Evolutionary conservation across 2,113 vertebrate genomes (phyloP).

Genomic region (Morphnarchus princeps): DNA sequence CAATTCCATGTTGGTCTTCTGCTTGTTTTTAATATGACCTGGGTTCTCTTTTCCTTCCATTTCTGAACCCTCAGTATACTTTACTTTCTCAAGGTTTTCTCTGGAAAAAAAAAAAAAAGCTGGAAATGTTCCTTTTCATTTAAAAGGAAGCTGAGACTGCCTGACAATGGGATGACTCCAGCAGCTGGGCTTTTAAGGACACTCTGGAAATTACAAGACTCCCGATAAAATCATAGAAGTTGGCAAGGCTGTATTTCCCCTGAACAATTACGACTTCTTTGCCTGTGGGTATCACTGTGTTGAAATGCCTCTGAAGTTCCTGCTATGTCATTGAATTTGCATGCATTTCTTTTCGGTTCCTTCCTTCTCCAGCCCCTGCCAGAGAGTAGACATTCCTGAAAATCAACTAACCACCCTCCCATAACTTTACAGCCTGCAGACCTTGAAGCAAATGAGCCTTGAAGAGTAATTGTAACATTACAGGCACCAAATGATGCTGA

Average conservation of each 20-base stretch:
- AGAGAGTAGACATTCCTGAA: conserved; percentile 56
- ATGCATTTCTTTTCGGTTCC: neutral
- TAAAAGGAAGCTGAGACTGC: neutral
- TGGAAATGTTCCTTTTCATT: neutral
- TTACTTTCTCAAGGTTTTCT: neutral
- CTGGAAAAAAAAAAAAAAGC: too few species aligned
- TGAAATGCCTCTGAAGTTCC: conserved; percentile 23
- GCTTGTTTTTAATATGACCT: neutral
- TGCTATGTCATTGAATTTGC: conserved; percentile 24
- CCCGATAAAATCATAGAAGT: conserved; percentile 16
- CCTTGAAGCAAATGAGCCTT: conserved; percentile 63
- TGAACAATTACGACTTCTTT: neutral
- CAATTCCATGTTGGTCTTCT: neutral
- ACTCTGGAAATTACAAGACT: conserved; percentile 20
- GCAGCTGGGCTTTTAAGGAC: conserved; percentile 49
- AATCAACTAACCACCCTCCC: conserved; percentile 45
- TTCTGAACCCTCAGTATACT: neutral
- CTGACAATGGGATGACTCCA: conserved; percentile 23
- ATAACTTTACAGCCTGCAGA: conserved; percentile 50
- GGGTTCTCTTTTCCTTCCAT: neutral
- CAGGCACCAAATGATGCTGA: conserved; percentile 56
- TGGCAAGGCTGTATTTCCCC: neutral
- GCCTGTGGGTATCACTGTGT: conserved; percentile 20
- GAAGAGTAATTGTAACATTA: conserved; percentile 66
- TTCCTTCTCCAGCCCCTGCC: conserved; percentile 20